Conservation (phyloP, 2,888 invertebrate genomes). For the Athetis lepigone region DNA sequence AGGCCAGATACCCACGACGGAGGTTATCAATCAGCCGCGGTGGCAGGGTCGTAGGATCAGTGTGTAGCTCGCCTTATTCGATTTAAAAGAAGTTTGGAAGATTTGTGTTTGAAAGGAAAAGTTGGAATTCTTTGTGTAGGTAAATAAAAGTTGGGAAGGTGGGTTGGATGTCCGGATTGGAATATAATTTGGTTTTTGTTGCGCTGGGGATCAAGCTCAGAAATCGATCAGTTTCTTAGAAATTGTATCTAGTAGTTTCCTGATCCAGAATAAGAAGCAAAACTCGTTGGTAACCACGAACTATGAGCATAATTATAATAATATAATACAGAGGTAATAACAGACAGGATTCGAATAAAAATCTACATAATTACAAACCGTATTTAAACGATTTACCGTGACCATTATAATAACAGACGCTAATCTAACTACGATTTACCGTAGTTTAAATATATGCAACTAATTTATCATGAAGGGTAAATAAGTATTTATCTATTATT, state of each 20-base stretch:
- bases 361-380: background rate
- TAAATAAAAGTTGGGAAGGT: background rate
- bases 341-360: too few relatives aligned
- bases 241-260: too few relatives aligned
- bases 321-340: too few relatives aligned
- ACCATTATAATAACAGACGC: background rate
- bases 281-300: too few relatives aligned
- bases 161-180: slow-evolving; percentile 2
- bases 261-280: too few relatives aligned
- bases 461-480: slow-evolving; percentile 19
- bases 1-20: slow-evolving; percentile 59
- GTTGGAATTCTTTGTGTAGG: background rate
- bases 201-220: background rate
- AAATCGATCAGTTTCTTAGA: too few relatives aligned
- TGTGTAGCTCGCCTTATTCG: slow-evolving; percentile 32
- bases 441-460: slow-evolving; percentile 1
- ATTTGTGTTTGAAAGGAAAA: slow-evolving; percentile 31
- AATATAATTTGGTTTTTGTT: slow-evolving; percentile 3
- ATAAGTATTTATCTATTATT: slow-evolving; percentile 19
- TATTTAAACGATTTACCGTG: background rate
- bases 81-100: slow-evolving; percentile 13
- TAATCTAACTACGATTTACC: slow-evolving; percentile 23
- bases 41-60: slow-evolving; percentile 50
- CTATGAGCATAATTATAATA: too few relatives aligned
- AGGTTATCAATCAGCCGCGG: slow-evolving; percentile 70